Conservation (phyloP, 2,797 vertebrate genomes). For the Sarcophilus harrisii region DNA sequence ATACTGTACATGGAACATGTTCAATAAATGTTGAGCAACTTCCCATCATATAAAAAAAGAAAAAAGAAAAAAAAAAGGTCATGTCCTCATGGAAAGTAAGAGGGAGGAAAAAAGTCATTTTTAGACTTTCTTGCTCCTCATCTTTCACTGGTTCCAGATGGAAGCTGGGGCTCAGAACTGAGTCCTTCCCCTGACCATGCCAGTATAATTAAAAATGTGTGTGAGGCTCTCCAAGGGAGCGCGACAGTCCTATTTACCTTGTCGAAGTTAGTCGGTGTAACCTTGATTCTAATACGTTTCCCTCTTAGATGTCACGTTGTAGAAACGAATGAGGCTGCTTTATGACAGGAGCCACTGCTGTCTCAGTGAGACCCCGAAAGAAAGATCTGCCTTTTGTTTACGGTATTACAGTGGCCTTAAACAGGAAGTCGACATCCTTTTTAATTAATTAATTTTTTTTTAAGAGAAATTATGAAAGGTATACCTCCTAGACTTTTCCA, state of each 20-base stretch:
- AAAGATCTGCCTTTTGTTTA: slow-evolving; percentile 25
- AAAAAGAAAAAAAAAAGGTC: no score
- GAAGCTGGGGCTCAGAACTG: neutral
- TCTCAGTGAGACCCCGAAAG: neutral
- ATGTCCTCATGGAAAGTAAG: neutral
- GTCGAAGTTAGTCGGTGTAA: neutral
- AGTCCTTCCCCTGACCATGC: neutral
- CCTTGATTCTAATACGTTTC: neutral
- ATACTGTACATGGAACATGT: no score
- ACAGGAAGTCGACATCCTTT: neutral
- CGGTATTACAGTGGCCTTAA: neutral
- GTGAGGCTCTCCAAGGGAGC: neutral
- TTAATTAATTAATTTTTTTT: neutral
- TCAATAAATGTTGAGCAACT: no score
- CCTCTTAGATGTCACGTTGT: neutral
- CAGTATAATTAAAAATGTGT: slow-evolving; percentile 20
- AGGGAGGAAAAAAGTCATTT: neutral
- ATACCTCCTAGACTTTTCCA: neutral
- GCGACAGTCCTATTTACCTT: neutral
- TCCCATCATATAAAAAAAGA: no score
- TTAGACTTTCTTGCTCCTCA: neutral
- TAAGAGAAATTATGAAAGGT: neutral
- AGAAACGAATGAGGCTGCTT: slow-evolving; percentile 11
- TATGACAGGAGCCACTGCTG: neutral
- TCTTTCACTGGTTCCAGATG: neutral